phyloP scores from a whole-genome alignment of 2,797 vertebrate species.

The Rallus crepitans region DNA sequence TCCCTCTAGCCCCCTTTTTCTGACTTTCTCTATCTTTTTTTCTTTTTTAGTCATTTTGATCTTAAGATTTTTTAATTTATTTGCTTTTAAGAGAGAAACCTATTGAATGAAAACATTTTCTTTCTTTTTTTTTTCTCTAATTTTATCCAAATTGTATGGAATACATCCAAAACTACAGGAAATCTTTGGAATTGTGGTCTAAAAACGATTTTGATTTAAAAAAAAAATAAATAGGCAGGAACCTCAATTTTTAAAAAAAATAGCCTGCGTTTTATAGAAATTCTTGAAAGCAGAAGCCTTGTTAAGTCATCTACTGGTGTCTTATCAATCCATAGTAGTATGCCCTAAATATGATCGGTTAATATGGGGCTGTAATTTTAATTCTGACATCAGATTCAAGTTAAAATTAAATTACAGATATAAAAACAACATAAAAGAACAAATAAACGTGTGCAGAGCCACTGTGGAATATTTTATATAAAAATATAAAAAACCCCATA shows the following conservation, averaged over 20 bases:
- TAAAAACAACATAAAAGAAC: too few species aligned
- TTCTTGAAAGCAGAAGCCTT: background rate
- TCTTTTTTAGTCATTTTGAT: background rate
- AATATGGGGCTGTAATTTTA: background rate
- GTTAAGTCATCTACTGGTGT: background rate
- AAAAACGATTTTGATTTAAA: background rate
- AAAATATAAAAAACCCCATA: background rate
- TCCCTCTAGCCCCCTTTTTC: background rate
- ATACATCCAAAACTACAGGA: background rate
- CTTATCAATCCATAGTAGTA: background rate
- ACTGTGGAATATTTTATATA: background rate
- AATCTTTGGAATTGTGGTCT: background rate
- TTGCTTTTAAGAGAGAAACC: background rate
- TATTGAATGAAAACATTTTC: background rate
- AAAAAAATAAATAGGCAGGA: background rate
- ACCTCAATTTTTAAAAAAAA: background rate
- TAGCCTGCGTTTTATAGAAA: background rate
- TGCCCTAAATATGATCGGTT: background rate
- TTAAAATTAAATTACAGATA: too few species aligned
- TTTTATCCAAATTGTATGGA: background rate
- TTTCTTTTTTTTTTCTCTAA: background rate
- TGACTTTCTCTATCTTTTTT: background rate
- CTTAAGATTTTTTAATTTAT: background rate
- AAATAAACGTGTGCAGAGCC: background rate
- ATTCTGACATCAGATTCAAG: background rate